Percentiles rank a stretch among this genome's conserved stretches.
Evolutionary conservation across 2,113 vertebrate species (phyloP).

Genomic region (Scartelaos histophorus): DNA sequence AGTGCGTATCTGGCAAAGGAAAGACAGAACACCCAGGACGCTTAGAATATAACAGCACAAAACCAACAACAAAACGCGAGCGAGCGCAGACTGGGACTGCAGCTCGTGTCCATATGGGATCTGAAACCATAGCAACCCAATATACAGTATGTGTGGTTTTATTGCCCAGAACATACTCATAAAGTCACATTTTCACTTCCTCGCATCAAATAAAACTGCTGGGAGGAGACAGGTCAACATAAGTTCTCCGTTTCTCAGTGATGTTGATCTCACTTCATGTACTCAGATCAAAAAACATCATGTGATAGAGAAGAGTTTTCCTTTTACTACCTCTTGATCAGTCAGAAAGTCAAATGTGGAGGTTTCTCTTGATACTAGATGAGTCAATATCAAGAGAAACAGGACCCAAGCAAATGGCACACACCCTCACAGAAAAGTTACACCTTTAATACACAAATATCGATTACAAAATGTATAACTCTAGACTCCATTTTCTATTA

Average conservation of each 20-base stretch:
- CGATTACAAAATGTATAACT: neutral
- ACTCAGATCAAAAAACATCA: neutral
- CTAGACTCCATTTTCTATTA: neutral
- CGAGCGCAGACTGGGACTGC: neutral
- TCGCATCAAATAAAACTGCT: neutral
- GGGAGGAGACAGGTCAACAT: neutral
- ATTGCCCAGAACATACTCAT: neutral
- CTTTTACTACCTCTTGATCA: too few relatives aligned
- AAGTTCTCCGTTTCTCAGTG: neutral
- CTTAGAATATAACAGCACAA: neutral
- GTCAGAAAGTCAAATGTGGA: too few relatives aligned
- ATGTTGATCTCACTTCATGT: neutral
- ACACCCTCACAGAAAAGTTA: too few relatives aligned
- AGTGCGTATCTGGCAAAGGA: neutral
- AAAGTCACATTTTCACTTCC: neutral
- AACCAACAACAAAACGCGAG: neutral
- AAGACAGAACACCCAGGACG: neutral
- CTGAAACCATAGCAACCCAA: conserved; percentile 6
- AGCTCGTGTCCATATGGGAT: neutral
- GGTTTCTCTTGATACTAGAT: too few relatives aligned
- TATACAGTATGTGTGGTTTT: neutral
- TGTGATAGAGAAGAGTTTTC: neutral
- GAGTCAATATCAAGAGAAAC: too few relatives aligned
- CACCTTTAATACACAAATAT: neutral
- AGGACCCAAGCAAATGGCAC: too few relatives aligned